phyloP scores from a whole-genome alignment of 92 coral and sea anemone species.

The Anthopleura xanthogrammica region DNA sequence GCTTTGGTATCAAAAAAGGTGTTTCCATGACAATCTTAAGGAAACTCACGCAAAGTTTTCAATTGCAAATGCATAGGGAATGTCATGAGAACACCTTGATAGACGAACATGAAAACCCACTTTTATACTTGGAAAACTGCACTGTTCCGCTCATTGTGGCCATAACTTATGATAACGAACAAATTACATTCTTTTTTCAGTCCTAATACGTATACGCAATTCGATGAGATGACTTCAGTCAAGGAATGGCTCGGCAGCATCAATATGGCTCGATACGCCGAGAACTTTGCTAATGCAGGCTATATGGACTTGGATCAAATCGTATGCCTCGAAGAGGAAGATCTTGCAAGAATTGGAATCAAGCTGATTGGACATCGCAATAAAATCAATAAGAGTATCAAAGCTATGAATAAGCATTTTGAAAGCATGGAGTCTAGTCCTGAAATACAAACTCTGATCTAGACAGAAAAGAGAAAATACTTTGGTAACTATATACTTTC shows the following conservation, averaged over 20 bases:
- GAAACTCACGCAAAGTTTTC: too few relatives aligned
- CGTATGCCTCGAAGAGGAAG: constrained; percentile 60
- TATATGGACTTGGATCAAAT: constrained; percentile 74
- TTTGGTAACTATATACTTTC: too few relatives aligned
- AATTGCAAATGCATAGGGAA: too few relatives aligned
- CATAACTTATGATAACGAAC: too few relatives aligned
- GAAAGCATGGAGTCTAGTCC: constrained; percentile 17
- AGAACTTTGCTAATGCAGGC: constrained; percentile 74
- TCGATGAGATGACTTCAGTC: constrained; percentile 58
- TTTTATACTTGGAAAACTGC: too few relatives aligned
- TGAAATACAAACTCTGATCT: neutral
- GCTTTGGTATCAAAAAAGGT: too few relatives aligned
- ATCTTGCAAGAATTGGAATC: constrained; percentile 76
- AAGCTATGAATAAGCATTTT: constrained; percentile 78
- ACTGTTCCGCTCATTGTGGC: too few relatives aligned
- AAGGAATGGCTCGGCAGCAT: constrained; percentile 82
- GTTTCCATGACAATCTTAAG: too few relatives aligned
- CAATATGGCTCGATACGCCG: constrained; percentile 83
- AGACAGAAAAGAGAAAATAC: neutral
- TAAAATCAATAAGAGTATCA: constrained; percentile 85
- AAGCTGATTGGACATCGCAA: constrained; percentile 87
- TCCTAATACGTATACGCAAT: constrained; percentile 37
- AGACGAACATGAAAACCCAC: too few relatives aligned
- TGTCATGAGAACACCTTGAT: too few relatives aligned
- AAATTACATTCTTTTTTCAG: constrained; percentile 7